Conservation (phyloP, 2,113 vertebrate species). For the Irena cyanogastra region DNA sequence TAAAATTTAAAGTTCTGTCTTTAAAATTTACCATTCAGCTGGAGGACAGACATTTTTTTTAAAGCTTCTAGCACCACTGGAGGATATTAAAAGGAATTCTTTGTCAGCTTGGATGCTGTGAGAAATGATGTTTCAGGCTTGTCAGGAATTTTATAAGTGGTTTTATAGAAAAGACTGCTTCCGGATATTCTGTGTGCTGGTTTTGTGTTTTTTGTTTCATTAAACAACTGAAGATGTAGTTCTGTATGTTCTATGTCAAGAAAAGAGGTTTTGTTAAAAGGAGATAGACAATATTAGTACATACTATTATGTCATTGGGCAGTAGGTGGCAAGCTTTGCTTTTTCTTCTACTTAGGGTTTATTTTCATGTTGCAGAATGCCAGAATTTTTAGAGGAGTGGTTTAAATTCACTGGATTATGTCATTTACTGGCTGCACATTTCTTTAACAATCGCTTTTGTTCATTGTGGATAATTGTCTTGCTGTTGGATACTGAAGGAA, state of each 20-base stretch:
- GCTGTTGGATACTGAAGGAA: not conserved
- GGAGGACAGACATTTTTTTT: not conserved
- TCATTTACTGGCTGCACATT: constrained; percentile 56
- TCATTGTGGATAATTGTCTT: constrained; percentile 22
- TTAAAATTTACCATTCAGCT: not conserved
- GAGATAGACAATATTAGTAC: not conserved
- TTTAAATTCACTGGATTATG: constrained; percentile 62
- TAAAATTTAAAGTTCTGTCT: not conserved
- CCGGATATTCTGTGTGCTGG: not conserved
- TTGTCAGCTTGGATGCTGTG: not conserved
- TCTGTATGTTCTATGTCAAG: not conserved
- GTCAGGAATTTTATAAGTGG: not conserved
- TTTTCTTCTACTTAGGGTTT: constrained; percentile 60
- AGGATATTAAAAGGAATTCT: constrained; percentile 44
- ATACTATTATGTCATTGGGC: constrained; percentile 68
- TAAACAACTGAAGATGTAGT: not conserved
- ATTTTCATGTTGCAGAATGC: constrained; percentile 38
- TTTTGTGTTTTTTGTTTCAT: not conserved
- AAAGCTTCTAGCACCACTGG: not conserved
- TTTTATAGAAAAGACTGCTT: not conserved
- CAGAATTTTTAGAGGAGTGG: constrained; percentile 55
- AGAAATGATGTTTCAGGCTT: constrained; percentile 6
- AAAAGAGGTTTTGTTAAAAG: not conserved
- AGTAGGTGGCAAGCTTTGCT: constrained; percentile 82
- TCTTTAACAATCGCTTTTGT: constrained; percentile 21